These are phyloP conservation scores for Bombus balteatus DNA, from an alignment of 1,140 invertebrate genomes.

Conservation along the genomic window DNA sequence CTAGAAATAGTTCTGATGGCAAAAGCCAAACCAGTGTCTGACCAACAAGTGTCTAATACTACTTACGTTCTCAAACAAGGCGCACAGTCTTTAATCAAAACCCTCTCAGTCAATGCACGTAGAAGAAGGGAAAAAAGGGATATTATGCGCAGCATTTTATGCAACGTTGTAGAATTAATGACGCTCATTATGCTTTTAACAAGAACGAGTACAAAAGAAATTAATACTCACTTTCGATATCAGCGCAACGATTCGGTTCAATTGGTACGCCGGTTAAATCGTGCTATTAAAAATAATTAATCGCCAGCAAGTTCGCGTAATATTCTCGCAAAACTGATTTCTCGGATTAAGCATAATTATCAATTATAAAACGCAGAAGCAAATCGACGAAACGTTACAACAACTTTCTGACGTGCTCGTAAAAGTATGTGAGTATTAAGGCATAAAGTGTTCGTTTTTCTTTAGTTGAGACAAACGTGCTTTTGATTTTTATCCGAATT, in stretches of 20 bases:
- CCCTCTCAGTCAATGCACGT: not conserved
- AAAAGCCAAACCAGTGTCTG: slow-evolving; percentile 5
- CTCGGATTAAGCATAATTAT: not conserved
- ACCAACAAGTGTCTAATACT: slow-evolving; percentile 47
- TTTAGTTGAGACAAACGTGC: too few species aligned
- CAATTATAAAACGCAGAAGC: not conserved
- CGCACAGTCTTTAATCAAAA: not conserved
- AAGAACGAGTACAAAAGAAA: not conserved
- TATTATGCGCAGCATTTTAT: not conserved
- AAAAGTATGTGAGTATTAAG: not conserved
- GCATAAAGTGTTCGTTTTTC: too few species aligned
- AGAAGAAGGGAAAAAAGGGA: not conserved
- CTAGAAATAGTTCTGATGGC: not conserved
- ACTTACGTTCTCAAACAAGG: slow-evolving; percentile 11
- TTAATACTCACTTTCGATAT: slow-evolving; percentile 20
- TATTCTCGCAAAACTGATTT: not conserved
- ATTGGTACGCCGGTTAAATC: not conserved
- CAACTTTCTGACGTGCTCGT: not conserved
- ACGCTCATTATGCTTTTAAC: not conserved
- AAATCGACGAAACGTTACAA: not conserved
- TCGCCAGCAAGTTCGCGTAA: not conserved
- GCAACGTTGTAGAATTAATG: not conserved
- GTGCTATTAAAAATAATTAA: slow-evolving; percentile 30
- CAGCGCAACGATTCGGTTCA: not conserved
- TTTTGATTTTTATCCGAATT: too few species aligned